These are phyloP conservation scores for Caradrina kadenii DNA, from an alignment of 2,888 invertebrate species.

Conservation along the genomic window DNA sequence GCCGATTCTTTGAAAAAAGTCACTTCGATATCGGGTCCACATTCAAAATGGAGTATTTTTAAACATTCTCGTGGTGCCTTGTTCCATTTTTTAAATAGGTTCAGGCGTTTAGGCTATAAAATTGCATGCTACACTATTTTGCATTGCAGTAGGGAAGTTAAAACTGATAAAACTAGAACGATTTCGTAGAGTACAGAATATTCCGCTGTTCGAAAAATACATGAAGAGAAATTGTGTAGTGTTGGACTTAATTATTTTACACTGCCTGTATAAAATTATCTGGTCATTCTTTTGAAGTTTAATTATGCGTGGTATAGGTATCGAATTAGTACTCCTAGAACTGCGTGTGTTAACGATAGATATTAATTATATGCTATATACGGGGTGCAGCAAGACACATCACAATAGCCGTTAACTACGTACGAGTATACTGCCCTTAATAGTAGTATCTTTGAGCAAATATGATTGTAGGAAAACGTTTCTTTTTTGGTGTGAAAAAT, in stretches of 20 bases:
- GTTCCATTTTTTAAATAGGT: conserved; percentile 44
- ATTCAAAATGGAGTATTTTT: conserved; percentile 44
- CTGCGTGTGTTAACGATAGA: neutral
- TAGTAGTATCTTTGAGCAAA: too few relatives aligned
- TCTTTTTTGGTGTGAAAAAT: too few relatives aligned
- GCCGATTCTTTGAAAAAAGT: conserved; percentile 38
- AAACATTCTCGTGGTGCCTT: conserved; percentile 22
- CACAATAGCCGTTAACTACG: too few relatives aligned
- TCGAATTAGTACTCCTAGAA: neutral
- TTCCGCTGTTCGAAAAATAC: conserved; percentile 21
- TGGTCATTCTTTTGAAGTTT: conserved; percentile 11
- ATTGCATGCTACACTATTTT: conserved; percentile 42
- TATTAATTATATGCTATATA: too few relatives aligned
- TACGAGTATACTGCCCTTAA: too few relatives aligned
- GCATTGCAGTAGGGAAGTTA: conserved; percentile 34
- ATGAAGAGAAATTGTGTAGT: conserved; percentile 17
- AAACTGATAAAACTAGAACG: conserved; percentile 32
- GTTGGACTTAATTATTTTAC: conserved; percentile 24
- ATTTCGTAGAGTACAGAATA: conserved; percentile 3
- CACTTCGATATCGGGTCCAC: conserved; percentile 26
- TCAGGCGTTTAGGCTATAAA: conserved; percentile 37
- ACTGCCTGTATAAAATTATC: conserved; percentile 1
- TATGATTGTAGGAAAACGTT: too few relatives aligned
- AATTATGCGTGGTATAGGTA: neutral
- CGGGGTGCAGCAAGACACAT: too few relatives aligned